phyloP scores from a whole-genome alignment of 1,140 invertebrate species.

The Zophobas morio region DNA sequence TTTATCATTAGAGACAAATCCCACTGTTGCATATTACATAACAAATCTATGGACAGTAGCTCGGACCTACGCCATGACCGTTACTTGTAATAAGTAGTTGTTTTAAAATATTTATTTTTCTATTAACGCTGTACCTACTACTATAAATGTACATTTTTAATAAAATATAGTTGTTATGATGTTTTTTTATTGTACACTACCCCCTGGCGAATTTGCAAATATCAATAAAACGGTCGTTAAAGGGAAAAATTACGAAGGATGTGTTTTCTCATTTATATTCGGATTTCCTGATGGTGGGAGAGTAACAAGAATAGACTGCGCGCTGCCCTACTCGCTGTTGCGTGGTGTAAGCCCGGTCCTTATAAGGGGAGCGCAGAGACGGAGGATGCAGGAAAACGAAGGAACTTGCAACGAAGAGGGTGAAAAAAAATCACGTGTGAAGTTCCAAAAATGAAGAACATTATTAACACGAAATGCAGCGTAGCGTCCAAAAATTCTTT shows the following conservation, averaged over 20 bases:
- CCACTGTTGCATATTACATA: no score
- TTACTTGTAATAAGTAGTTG: neutral
- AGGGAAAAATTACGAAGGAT: neutral
- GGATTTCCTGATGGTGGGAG: neutral
- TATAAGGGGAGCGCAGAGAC: slow-evolving; percentile 25
- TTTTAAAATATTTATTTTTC: neutral
- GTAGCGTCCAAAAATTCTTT: no score
- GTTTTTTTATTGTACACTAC: neutral
- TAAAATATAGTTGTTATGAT: neutral
- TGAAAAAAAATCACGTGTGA: neutral
- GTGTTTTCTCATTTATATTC: slow-evolving; percentile 12
- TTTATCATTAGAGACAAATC: no score
- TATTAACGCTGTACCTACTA: neutral
- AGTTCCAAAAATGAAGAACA: slow-evolving; percentile 3
- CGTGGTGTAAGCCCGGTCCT: slow-evolving; percentile 24
- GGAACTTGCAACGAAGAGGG: no score
- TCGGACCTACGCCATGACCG: no score
- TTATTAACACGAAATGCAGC: neutral
- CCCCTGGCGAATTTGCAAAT: no score
- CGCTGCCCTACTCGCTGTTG: slow-evolving; percentile 25
- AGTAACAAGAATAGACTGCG: slow-evolving; percentile 34
- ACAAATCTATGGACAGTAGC: no score
- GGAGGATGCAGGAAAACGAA: neutral
- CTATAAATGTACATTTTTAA: neutral
- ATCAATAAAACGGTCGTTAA: neutral